Base-by-base conservation (phyloP, 2,113 vertebrate genomes). In the Poeciliopsis occidentalis region DNA sequence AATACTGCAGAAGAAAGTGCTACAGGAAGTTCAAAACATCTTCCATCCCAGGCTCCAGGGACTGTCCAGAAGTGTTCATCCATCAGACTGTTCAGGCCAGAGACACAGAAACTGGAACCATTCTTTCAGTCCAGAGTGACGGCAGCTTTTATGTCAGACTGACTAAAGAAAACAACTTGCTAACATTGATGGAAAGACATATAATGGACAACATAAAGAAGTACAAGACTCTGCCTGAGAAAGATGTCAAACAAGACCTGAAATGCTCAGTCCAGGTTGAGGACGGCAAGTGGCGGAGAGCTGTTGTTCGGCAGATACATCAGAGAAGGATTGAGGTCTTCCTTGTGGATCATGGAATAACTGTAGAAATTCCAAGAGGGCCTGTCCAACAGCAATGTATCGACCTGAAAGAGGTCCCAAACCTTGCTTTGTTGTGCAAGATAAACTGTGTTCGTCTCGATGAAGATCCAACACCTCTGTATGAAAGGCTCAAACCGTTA, bases 121-220 rank as follows among this genome's bases (percentile, higher is more conserved):
- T 95, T 73, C 67, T 92, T 75, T 86, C 84, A 41, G 71, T 96
- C 88, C 89, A 89, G 63, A 83, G 87, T 22, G 79, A 79, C 78
- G 89, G 93, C 32, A 81, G 67, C 30, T 94, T 96, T 87, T 94
- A 94, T 41, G 67, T 96, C 29, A 94, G 83, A 26, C 92, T 96
- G 71, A 66, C 47, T 22, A 91, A 82, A 84, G 91, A 89, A 79
- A 41, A 69, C 34, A 73, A 87, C n/a, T 17, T 64, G 30, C 44
- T 92, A 15, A 37, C 60, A 37, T 17, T 83, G 15, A 81, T 97
- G 85, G 87, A 85, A 77, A 12, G 64, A 41, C 30, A 70, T 64
- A 87, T 95, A 72, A 69, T 64, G 6, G 39, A 90, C 81, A 89
- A 91, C 88, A 63, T 89, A 30, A 11, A 76, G 17, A 85, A 61